These are phyloP conservation scores for Drosophila truncata DNA, from an alignment of 1,140 invertebrate species.

Conservation along the genomic window DNA sequence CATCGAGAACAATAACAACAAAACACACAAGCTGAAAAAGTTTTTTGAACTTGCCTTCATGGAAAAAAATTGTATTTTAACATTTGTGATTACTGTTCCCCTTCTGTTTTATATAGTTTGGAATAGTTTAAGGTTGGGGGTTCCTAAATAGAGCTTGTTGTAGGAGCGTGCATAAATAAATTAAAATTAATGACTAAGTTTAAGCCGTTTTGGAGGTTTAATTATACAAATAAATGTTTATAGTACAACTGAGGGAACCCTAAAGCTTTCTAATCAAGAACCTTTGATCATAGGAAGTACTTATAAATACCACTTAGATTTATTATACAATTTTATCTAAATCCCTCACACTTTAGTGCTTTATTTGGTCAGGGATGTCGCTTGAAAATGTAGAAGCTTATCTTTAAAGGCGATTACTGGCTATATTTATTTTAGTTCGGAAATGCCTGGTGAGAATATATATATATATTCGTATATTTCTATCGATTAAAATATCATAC, in stretches of 20 bases:
- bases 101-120: conserved; percentile 10
- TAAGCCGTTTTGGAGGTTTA: background rate
- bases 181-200: background rate
- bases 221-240: background rate
- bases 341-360: background rate
- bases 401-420: background rate
- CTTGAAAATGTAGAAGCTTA: background rate
- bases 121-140: conserved; percentile 19
- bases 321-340: background rate
- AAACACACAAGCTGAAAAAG: conserved; percentile 61
- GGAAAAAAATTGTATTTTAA: conserved; percentile 31
- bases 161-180: background rate
- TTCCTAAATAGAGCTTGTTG: conserved; percentile 16
- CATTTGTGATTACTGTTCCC: conserved; percentile 42
- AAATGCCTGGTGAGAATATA: conserved; percentile 2
- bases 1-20: conserved; percentile 29
- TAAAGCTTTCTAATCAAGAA: no score
- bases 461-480: background rate
- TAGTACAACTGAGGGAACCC: no score
- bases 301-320: no score
- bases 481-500: conserved; percentile 14
- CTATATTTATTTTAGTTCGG: conserved; percentile 4
- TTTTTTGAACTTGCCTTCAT: conserved; percentile 71
- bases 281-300: no score
- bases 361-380: background rate